phyloP scores from a whole-genome alignment of 2,888 invertebrate genomes.

The Acanthoscelides obtectus region DNA sequence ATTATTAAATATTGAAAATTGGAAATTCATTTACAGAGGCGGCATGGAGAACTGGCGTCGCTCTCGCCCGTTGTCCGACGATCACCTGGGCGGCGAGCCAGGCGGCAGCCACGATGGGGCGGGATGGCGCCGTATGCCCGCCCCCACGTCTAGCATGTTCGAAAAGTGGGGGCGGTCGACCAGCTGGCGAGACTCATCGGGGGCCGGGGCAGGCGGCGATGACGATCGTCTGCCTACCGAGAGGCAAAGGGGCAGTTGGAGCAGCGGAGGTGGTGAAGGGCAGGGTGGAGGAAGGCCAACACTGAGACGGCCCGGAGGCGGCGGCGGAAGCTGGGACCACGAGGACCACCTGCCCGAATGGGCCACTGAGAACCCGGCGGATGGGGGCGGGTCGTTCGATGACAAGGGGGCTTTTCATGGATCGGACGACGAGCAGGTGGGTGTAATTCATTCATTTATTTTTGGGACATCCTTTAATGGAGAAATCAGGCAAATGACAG shows the following conservation, averaged over 20 bases:
- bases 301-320: conserved; percentile 24
- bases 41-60: conserved; percentile 49
- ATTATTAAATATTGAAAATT: background rate
- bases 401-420: conserved; percentile 91
- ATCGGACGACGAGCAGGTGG: conserved; percentile 53
- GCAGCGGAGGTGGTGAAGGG: conserved; percentile 34
- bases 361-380: conserved; percentile 82
- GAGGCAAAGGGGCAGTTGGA: conserved; percentile 46
- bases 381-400: conserved; percentile 91
- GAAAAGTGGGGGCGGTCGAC: conserved; percentile 33
- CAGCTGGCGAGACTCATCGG: conserved; percentile 43
- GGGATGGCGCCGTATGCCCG: conserved; percentile 28
- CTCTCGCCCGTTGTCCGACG: conserved; percentile 39
- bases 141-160: background rate
- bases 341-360: conserved; percentile 47
- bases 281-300: conserved; percentile 13
- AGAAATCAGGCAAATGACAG: too few species aligned
- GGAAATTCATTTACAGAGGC: background rate
- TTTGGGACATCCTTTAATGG: background rate
- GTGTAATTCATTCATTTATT: background rate
- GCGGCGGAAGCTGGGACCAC: conserved; percentile 38
- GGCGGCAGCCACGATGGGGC: conserved; percentile 40
- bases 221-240: background rate
- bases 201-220: conserved; percentile 24
- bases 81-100: conserved; percentile 46